These are phyloP conservation scores for Phania funesta DNA, from an alignment of 2,888 invertebrate genomes.

Conservation along the genomic window DNA sequence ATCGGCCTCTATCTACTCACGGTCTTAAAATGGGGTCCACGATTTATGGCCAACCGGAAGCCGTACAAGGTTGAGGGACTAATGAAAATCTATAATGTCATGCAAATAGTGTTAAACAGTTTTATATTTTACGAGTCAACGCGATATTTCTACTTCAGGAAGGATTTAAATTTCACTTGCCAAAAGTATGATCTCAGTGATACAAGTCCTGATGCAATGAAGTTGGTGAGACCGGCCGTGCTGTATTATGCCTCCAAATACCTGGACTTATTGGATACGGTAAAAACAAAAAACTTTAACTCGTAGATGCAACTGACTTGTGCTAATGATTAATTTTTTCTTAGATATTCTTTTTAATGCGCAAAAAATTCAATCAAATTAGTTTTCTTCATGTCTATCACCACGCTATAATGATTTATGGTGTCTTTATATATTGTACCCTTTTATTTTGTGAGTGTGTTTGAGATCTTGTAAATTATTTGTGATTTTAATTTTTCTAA, in stretches of 20 bases:
- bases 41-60: constrained; percentile 84
- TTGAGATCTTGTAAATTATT: neutral
- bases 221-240: constrained; percentile 81
- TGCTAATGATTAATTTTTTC: neutral
- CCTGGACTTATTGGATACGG: constrained; percentile 85
- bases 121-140: constrained; percentile 46
- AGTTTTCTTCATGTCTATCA: constrained; percentile 91
- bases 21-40: constrained; percentile 86
- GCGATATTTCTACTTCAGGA: constrained; percentile 58
- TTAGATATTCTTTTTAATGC: constrained; percentile 85
- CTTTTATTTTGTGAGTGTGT: constrained; percentile 80
- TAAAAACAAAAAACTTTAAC: constrained; percentile 72
- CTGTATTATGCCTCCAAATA: constrained; percentile 84
- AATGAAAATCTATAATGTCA: constrained; percentile 85
- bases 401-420: constrained; percentile 87
- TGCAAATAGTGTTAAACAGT: constrained; percentile 80
- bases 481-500: neutral
- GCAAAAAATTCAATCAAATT: constrained; percentile 88
- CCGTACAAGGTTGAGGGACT: constrained; percentile 84
- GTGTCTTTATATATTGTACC: constrained; percentile 83
- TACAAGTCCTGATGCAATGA: constrained; percentile 73
- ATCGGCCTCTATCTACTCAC: constrained; percentile 83
- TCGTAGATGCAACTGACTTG: neutral
- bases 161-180: constrained; percentile 67
- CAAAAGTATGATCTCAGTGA: constrained; percentile 59